Evolutionary conservation across 2,797 vertebrate genomes (phyloP), one percentile per base, ranked within the genome.

Genomic region (Taenioides sp.): DNA sequence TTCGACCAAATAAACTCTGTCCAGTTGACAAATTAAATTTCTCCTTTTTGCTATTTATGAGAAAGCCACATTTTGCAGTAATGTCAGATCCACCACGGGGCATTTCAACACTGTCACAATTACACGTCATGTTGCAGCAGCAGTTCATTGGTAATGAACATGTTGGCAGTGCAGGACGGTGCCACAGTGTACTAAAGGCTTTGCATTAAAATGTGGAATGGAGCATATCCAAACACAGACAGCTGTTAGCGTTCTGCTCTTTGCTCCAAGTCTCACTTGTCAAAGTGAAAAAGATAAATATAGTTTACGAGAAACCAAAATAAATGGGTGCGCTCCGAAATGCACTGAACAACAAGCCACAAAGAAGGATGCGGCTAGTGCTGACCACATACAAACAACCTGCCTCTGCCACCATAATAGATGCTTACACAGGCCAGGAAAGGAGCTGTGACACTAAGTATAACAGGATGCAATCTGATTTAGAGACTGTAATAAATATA

Each of bases 231-330:
- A 78, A 52, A 80, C 78, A 75, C 20, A 49, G 70, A 75, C 63
- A 52, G 12, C 66, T 78, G 34, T 86, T 83, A 23, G 55, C 66
- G 59, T 52, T 84, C 80, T 75, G 69, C 84, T 87, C 88, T 90
- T 91, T 86, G 88, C 88, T 80, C 86, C 68, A 79, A 95, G 88
- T 93, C 92, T 91, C 90, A 93, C 93, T 94, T 96, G 95, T 96
- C 94, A 94, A 91, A 89, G 86, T 88, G 89, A 72, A 80, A 80
- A 75, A 88, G 92, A 95, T 96, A 95, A 97, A 97, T 96, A 97
- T 97, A 98, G 95, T 94, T 94, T 92, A 86, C 85, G 86, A 94
- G 91, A 93, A 97, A 95, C 95, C 95, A 94, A 96, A 97, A 96
- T 96, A 94, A 93, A 94, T 91, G 93, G 95, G 94, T 94, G 95